Conservation (phyloP, 1,140 invertebrate species). For the Amphibalanus amphitrite region DNA sequence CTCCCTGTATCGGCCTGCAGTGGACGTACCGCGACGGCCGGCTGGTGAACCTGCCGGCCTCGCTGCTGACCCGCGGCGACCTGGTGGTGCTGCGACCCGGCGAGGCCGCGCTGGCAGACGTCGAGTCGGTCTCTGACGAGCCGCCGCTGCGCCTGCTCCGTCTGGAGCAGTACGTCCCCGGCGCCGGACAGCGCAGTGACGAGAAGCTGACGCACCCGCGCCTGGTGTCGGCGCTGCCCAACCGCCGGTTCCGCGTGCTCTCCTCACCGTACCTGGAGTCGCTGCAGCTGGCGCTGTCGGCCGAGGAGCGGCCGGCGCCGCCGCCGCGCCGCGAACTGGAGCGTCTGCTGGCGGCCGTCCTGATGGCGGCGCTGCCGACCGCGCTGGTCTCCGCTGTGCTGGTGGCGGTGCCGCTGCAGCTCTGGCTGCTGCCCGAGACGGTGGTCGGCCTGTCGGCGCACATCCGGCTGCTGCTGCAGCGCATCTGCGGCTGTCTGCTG, state of each 20-base stretch:
- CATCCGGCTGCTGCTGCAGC: background rate
- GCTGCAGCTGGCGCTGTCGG: background rate
- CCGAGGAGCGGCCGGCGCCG: background rate
- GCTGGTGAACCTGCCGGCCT: conserved; percentile 76
- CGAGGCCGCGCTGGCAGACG: conserved; percentile 61
- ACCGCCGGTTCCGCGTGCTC: background rate
- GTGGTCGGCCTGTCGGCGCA: background rate
- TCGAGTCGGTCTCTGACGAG: conserved; percentile 38
- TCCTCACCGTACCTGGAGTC: background rate
- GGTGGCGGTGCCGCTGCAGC: background rate
- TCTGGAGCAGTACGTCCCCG: background rate
- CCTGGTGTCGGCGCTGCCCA: background rate
- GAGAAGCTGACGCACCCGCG: background rate
- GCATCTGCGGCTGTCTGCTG: background rate
- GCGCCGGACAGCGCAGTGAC: background rate
- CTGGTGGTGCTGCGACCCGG: conserved; percentile 71
- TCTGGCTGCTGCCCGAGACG: background rate
- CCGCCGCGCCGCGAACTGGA: background rate
- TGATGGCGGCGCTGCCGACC: background rate
- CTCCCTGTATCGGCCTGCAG: conserved; percentile 81
- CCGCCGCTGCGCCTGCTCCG: background rate
- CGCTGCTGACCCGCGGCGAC: conserved; percentile 75
- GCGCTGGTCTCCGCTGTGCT: background rate
- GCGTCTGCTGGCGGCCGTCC: background rate
- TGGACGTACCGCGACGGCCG: conserved; percentile 80